A percentile compares a stretch with the other conserved stretches of the same genome.
These are phyloP conservation scores for Drosophila longiperda DNA, from an alignment of 2,888 invertebrate species.

Conservation along the genomic window DNA sequence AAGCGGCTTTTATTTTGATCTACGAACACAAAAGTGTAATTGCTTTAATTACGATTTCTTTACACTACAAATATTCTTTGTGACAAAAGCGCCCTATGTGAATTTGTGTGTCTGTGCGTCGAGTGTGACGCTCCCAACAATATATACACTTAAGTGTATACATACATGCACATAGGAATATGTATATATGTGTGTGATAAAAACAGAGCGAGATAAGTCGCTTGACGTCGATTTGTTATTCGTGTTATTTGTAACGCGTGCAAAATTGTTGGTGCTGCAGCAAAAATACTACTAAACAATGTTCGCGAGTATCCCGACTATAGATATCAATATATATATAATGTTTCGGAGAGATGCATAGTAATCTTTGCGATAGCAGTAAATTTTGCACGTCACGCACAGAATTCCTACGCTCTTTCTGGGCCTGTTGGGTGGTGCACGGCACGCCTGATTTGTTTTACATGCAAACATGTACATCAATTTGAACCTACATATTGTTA, in stretches of 20 bases:
- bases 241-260: constrained; percentile 53
- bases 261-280: constrained; percentile 34
- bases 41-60: constrained; percentile 29
- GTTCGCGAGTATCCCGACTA: neutral
- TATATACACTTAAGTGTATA: constrained; percentile 9
- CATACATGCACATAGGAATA: constrained; percentile 9
- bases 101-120: constrained; percentile 4
- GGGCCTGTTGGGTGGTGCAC: constrained; percentile 26
- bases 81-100: constrained; percentile 7
- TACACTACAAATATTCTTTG: constrained; percentile 18
- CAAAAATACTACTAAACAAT: constrained; percentile 35
- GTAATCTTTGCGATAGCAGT: constrained; percentile 25
- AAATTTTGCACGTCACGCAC: constrained; percentile 39
- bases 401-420: constrained; percentile 46
- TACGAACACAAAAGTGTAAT: constrained; percentile 45
- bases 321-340: constrained; percentile 1
- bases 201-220: constrained; percentile 41
- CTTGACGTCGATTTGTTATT: constrained; percentile 36
- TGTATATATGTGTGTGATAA: constrained; percentile 41
- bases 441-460: constrained; percentile 46
- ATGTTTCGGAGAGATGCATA: constrained; percentile 9
- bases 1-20: constrained; percentile 47
- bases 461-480: constrained; percentile 2
- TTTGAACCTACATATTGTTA: constrained; percentile 26
- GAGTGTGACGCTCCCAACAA: constrained; percentile 16